Conservation (phyloP, 2,888 invertebrate species). For the Melieria picta region DNA sequence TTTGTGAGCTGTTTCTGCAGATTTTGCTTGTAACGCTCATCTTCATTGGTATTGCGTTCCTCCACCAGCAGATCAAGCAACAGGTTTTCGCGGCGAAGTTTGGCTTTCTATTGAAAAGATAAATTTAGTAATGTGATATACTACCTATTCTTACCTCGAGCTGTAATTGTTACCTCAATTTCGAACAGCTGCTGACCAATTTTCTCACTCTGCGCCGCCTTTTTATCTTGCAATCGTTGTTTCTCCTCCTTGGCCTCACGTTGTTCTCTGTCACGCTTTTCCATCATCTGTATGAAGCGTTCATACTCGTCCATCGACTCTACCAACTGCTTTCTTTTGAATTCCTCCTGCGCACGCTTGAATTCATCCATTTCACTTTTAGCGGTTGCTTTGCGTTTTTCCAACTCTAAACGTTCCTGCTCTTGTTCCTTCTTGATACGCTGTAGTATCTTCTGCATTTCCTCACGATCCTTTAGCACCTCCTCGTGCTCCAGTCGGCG, state of each 20-base stretch:
- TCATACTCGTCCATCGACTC: slow-evolving; percentile 37
- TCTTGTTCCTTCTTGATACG: slow-evolving; percentile 34
- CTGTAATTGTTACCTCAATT: slow-evolving; percentile 27
- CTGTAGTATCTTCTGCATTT: slow-evolving; percentile 38
- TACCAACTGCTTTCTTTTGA: slow-evolving; percentile 32
- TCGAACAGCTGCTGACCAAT: slow-evolving; percentile 40
- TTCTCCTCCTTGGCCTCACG: slow-evolving; percentile 21
- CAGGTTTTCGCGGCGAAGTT: slow-evolving; percentile 61
- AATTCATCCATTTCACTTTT: slow-evolving; percentile 44
- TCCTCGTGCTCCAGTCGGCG: slow-evolving; percentile 39
- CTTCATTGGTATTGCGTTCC: slow-evolving; percentile 67
- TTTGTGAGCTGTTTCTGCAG: slow-evolving; percentile 64
- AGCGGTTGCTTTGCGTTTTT: slow-evolving; percentile 27
- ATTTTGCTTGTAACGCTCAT: slow-evolving; percentile 61
- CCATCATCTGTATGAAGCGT: slow-evolving; percentile 35
- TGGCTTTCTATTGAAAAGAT: slow-evolving; percentile 45
- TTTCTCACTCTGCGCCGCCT: slow-evolving; percentile 38
- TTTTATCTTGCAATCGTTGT: slow-evolving; percentile 31
- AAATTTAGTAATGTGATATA: slow-evolving; percentile 3
- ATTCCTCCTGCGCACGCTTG: slow-evolving; percentile 31
- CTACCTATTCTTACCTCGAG: not conserved
- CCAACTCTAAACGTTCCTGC: slow-evolving; percentile 27
- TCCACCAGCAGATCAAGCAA: slow-evolving; percentile 66
- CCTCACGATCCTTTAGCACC: slow-evolving; percentile 38
- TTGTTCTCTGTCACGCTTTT: slow-evolving; percentile 39